Percentiles rank a stretch among this genome's conserved stretches.
phyloP scores from a whole-genome alignment of 2,888 invertebrate species.

The Zelleria hepariella region DNA sequence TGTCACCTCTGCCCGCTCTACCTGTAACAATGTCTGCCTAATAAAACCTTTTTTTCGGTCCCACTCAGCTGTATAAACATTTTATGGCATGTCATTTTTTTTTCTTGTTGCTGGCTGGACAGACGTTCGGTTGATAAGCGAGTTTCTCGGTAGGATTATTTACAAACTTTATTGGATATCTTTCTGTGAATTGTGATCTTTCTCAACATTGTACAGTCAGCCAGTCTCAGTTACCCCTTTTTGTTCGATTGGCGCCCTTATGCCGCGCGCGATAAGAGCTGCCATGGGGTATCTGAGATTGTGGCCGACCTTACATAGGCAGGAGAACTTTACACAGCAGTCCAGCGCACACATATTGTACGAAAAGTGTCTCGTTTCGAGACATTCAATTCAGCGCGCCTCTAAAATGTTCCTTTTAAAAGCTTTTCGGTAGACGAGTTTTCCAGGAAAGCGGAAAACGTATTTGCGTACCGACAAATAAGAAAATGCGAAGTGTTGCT shows the following conservation, averaged over 20 bases:
- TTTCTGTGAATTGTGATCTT: neutral
- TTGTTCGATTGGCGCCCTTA: too few species aligned
- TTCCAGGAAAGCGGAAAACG: neutral
- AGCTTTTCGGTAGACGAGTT: neutral
- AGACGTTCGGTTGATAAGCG: neutral
- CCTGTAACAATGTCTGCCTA: constrained; percentile 7
- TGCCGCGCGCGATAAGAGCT: too few species aligned
- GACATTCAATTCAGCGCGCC: neutral
- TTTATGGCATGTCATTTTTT: neutral
- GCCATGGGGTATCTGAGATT: too few species aligned
- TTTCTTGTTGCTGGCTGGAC: neutral
- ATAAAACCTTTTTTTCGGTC: constrained; percentile 1
- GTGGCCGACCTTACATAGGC: too few species aligned
- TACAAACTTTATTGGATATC: neutral
- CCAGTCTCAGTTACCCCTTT: neutral
- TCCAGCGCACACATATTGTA: neutral
- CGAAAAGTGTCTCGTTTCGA: neutral
- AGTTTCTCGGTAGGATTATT: neutral
- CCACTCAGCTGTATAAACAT: constrained; percentile 1
- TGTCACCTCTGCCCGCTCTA: constrained; percentile 2
- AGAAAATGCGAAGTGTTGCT: neutral
- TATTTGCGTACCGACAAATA: neutral
- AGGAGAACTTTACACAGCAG: too few species aligned
- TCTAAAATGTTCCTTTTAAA: neutral
- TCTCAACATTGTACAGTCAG: neutral